phyloP scores from a whole-genome alignment of 2,888 invertebrate species.

The Seira musarum region DNA sequence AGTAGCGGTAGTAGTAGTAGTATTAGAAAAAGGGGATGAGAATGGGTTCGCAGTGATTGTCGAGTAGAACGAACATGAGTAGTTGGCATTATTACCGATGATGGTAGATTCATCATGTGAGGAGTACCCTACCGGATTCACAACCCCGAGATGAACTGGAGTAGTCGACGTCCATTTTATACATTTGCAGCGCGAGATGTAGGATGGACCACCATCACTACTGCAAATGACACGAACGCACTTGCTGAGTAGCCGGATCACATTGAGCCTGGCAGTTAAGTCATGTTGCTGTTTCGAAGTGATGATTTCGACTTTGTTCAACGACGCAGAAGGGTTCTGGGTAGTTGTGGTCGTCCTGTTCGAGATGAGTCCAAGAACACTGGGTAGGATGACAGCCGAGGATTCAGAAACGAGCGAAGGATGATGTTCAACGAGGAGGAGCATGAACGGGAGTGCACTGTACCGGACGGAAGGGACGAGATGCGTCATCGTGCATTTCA shows the following conservation, averaged over 20 bases:
- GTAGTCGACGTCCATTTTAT: too few relatives aligned
- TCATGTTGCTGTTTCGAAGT: slow-evolving; percentile 74
- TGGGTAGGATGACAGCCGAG: slow-evolving; percentile 82
- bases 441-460: slow-evolving; percentile 86
- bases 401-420: slow-evolving; percentile 80
- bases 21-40: background rate
- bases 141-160: too few relatives aligned
- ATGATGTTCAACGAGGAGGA: slow-evolving; percentile 81
- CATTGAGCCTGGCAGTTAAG: slow-evolving; percentile 60
- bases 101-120: too few relatives aligned
- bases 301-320: slow-evolving; percentile 80
- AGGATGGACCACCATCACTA: too few relatives aligned
- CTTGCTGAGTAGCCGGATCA: slow-evolving; percentile 65
- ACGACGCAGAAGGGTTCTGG: slow-evolving; percentile 74
- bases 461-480: slow-evolving; percentile 86
- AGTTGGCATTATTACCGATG: too few relatives aligned
- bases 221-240: too few relatives aligned
- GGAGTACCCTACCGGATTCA: too few relatives aligned
- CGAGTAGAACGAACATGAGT: slow-evolving; percentile 21
- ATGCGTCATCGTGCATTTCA: slow-evolving; percentile 93
- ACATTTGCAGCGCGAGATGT: too few relatives aligned
- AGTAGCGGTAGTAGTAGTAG: background rate
- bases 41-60: slow-evolving; percentile 26
- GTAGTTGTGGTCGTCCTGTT: slow-evolving; percentile 79
- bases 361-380: slow-evolving; percentile 90